Evolutionary conservation across 1,140 invertebrate species (phyloP).

Genomic region (Euschistus heros): DNA sequence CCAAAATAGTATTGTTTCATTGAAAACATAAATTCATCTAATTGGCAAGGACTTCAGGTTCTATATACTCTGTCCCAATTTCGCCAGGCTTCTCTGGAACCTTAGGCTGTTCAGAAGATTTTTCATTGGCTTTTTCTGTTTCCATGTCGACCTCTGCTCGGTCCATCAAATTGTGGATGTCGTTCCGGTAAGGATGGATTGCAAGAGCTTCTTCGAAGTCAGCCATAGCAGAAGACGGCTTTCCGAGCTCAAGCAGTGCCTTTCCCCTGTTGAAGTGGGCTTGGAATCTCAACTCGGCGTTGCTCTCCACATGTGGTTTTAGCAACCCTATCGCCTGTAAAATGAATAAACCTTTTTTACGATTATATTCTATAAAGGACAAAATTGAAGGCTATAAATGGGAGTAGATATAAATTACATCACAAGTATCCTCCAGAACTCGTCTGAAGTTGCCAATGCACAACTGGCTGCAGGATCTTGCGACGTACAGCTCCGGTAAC

Average conservation of each 20-base stretch:
- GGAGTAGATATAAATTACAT: slow-evolving; percentile 36
- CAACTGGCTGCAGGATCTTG: slow-evolving; percentile 65
- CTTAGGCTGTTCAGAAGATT: neutral
- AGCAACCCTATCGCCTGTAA: slow-evolving; percentile 12
- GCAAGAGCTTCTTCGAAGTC: slow-evolving; percentile 18
- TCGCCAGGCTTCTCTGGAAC: neutral
- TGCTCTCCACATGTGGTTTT: slow-evolving; percentile 19
- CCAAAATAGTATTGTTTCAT: too few relatives aligned
- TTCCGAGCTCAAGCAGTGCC: slow-evolving; percentile 18
- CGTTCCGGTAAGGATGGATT: neutral
- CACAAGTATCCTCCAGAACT: slow-evolving; percentile 51
- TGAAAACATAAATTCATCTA: neutral
- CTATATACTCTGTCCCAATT: neutral
- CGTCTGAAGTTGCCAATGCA: slow-evolving; percentile 59
- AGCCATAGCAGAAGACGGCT: neutral
- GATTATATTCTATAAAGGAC: neutral
- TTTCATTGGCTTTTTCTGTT: neutral
- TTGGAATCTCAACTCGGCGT: slow-evolving; percentile 21
- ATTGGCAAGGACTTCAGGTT: slow-evolving; percentile 15
- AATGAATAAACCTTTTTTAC: neutral
- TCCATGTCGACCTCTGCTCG: slow-evolving; percentile 4
- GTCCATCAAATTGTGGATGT: slow-evolving; percentile 14
- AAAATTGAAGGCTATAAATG: too few relatives aligned
- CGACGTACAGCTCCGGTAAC: slow-evolving; percentile 60
- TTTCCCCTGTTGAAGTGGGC: slow-evolving; percentile 18